Percentiles rank a stretch among this genome's conserved stretches.
These are phyloP conservation scores for Festucalex cinctus DNA, from an alignment of 2,113 vertebrate species.

Conservation along the genomic window DNA sequence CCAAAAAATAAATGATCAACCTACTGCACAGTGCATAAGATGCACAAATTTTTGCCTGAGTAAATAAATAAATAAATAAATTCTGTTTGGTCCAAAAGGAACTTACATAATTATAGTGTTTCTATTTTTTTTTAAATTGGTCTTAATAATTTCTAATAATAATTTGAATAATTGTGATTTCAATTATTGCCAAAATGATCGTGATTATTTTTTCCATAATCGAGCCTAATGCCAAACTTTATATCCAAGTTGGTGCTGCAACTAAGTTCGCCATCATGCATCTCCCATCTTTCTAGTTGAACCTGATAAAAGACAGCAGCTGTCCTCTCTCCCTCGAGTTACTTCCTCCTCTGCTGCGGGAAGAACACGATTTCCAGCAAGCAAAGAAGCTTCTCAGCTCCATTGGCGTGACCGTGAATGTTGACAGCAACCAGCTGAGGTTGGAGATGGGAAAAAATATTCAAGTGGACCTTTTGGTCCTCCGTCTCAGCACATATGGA, in stretches of 20 bases:
- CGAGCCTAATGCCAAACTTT: no score
- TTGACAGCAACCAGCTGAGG: constrained; percentile 56
- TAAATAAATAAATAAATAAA: no score
- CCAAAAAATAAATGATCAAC: no score
- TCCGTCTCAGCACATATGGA: constrained; percentile 76
- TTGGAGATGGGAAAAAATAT: constrained; percentile 44
- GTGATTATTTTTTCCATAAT: no score
- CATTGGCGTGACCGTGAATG: constrained; percentile 67
- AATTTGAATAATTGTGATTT: no score
- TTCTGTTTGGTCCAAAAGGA: no score
- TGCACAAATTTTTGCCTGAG: no score
- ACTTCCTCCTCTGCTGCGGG: constrained; percentile 61
- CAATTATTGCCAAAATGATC: no score
- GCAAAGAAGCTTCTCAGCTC: constrained; percentile 73
- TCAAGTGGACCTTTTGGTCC: constrained; percentile 58
- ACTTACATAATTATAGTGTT: no score
- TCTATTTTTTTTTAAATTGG: no score
- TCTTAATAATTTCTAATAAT: no score
- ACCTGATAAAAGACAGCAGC: constrained; percentile 49
- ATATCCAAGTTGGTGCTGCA: neutral
- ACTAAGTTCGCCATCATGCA: neutral
- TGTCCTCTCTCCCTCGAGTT: constrained; percentile 50
- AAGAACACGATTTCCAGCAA: constrained; percentile 64
- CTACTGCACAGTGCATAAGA: no score
- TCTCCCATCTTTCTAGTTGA: constrained; percentile 63